Base-by-base conservation (phyloP, 92 coral and sea anemone genomes). In the Anthopleura xanthogrammica region DNA sequence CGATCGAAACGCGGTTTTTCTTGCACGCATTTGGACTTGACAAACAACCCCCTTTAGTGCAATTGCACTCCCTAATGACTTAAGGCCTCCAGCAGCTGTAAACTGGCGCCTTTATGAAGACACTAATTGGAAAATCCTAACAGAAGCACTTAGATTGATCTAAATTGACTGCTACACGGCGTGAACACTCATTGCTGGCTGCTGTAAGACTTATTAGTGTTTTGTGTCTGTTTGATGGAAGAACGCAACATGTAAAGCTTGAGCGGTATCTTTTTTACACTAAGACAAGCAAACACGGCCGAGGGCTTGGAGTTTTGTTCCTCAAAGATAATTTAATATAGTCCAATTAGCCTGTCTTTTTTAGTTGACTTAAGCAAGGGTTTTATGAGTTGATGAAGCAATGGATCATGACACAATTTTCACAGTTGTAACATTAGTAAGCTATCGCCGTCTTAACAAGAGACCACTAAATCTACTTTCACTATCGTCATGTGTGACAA, bases 61-160 rank as follows among this genome's bases (percentile, higher is more conserved):
- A 83, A 85, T 85, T 85, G 78, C 88, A 85, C 81, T 85, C 41
- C 79, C 79, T 85, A 85, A 85, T 85, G 88, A 85, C 76, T 46
- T 75, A 52, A 68, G 77, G 83, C 79, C 82, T 72, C 78, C 68
- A 52, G 88, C 88, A 77, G 88, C 81, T 85, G 88, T 70, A 52
- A 48, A 73, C 83, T 85, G 88, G 88, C 88, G 88, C 88, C 88
- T 68, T 85, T 85, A 68, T 79, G 83, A 78, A 85, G 77, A 85
- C 55, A 76, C 88, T 85, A 85, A 85, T 85, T 85, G 81, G 83
- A 85, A 85, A 85, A 78, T 78, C 88, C 88, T 72, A 79, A 85
- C 83, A 85, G 76, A 78, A 85, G 79, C 88, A 79, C 88, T 85
- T 85, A 85, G 83, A 85, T 78, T 85, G 72, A 85, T 85, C 81